These are phyloP conservation scores for Gerris lacustris DNA, from an alignment of 2,888 invertebrate species.

Conservation along the genomic window DNA sequence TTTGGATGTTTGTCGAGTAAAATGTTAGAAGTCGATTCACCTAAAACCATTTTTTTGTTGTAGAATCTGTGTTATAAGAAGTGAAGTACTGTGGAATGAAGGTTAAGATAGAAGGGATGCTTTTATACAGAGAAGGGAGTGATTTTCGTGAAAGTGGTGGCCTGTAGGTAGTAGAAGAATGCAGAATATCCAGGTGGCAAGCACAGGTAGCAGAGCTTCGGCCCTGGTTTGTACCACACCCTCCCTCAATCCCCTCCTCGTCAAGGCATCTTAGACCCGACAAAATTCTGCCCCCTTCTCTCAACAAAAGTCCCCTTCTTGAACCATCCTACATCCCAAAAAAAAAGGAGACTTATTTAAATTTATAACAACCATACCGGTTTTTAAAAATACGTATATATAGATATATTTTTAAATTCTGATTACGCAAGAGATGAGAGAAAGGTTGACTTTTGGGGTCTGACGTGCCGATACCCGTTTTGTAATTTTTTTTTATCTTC, in stretches of 20 bases:
- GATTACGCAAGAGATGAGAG: too few species aligned
- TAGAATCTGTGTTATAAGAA: too few species aligned
- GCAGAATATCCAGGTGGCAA: background rate
- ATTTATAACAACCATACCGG: conserved; percentile 1
- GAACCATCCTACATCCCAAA: background rate
- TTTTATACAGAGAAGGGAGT: too few species aligned
- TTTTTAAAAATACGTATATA: background rate
- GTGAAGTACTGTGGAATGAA: too few species aligned
- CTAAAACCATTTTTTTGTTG: too few species aligned
- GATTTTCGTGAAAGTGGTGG: background rate
- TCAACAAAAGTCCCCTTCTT: background rate
- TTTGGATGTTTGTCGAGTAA: too few species aligned
- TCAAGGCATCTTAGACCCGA: background rate
- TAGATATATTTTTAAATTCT: background rate
- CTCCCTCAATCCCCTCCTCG: background rate
- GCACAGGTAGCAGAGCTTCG: background rate
- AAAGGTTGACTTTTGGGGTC: too few species aligned
- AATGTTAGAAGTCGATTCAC: too few species aligned
- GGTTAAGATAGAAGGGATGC: too few species aligned
- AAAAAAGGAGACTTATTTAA: background rate
- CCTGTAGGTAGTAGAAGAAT: background rate
- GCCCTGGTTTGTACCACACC: background rate
- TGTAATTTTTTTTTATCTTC: too few species aligned
- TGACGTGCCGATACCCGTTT: too few species aligned
- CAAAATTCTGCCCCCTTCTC: background rate